Evolutionary conservation across 30 jellyfish, hydroid and myxozoan genomes (phyloP), one percentile per base, ranked within the genome.

Genomic region (Aurelia aurita complex sp. Pacific): DNA sequence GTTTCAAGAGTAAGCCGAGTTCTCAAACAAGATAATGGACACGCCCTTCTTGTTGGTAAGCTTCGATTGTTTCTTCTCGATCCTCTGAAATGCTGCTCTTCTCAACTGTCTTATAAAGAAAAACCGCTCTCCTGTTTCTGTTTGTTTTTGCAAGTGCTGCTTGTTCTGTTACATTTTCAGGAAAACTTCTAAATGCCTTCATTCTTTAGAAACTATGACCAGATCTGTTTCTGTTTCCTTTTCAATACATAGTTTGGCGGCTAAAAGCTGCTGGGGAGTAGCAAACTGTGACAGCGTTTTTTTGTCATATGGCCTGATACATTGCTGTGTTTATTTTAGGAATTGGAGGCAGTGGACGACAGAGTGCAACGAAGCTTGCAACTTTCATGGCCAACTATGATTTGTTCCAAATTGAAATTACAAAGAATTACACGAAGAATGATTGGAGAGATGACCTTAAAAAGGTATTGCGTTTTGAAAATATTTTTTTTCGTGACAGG

Each of bases 311-410:
- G 6, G 52, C 52, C 52, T 40, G 52, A 40, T 40, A 40, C 52
- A 40, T 40, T 40, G 8, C 52, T 40, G 40, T 17, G 52, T 54
- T 69, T n/a, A 3, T 82, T 67, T 46, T 52, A 94, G 99, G 99
- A 4, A 86, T 94, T 70, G 99, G 99, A 55, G 99, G 99, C 67
- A 94, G 99, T 94, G 99, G 99, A 23, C 82, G 99, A 60, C 99
- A 94, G 68, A 94, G 99, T 77, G 98, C 94, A 5, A 89, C 99
- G 64, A 94, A 94, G 61, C 87, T 94, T 35, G 99, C 99, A 50
- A 79, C 99, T 13, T 81, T 69, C 88, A 94, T 94, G 98, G 97
- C 99, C 52, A 97, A 89, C 66, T 89, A 83, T 67, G 99, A 89
- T 19, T 69, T 94, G 32, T 94, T 94, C 74, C 99, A 94, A 72